Evolutionary conservation across 2,797 vertebrate genomes (phyloP).

Genomic region (Amblyopsis hoosieri): DNA sequence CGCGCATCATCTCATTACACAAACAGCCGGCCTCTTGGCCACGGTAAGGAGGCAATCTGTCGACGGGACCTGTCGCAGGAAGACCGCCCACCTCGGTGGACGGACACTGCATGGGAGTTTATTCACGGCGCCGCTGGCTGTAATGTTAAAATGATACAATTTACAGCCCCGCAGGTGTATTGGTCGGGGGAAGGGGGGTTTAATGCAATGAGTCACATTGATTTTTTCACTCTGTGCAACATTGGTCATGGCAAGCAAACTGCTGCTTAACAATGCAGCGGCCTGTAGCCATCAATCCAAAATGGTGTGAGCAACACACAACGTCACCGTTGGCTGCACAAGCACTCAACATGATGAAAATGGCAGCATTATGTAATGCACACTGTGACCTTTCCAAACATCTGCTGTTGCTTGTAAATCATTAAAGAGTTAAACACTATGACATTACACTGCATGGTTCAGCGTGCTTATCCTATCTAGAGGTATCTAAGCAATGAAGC

Average conservation of each 20-base stretch:
- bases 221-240: constrained; percentile 66
- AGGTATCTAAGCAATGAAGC: neutral
- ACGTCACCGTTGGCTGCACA: constrained; percentile 64
- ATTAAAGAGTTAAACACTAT: constrained; percentile 24
- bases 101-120: constrained; percentile 3
- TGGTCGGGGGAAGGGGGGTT: neutral
- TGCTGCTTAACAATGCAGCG: constrained; percentile 67
- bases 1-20: neutral
- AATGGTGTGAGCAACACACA: constrained; percentile 66
- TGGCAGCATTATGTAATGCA: constrained; percentile 48
- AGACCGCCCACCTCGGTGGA: constrained; percentile 2
- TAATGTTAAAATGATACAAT: constrained; percentile 11
- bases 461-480: constrained; percentile 13
- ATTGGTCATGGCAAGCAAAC: constrained; percentile 64
- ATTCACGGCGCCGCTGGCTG: constrained; percentile 12
- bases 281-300: constrained; percentile 72
- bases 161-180: constrained; percentile 25
- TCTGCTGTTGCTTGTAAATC: constrained; percentile 40
- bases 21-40: constrained; percentile 7
- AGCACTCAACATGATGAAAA: constrained; percentile 72
- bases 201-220: constrained; percentile 67
- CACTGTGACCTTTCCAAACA: constrained; percentile 34
- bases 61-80: constrained; percentile 22
- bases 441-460: constrained; percentile 15
- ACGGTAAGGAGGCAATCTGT: constrained; percentile 31